A percentile compares a stretch with the other conserved stretches of the same genome.
phyloP scores from a whole-genome alignment of 2,888 invertebrate species.

The Harpalus rufipes region DNA sequence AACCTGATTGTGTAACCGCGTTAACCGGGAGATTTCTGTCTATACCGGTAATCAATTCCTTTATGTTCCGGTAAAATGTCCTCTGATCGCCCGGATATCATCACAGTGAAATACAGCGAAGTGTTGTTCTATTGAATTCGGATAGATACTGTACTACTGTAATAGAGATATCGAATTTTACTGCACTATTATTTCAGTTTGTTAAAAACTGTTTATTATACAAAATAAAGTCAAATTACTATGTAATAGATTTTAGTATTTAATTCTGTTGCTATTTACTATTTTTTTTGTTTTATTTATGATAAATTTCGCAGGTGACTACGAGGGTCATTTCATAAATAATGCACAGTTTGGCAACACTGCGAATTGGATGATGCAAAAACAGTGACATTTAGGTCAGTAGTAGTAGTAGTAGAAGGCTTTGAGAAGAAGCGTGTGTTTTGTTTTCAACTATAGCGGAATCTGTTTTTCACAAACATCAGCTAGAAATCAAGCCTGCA shows the following conservation, averaged over 20 bases:
- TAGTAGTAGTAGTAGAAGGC: no score
- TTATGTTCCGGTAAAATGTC: constrained; percentile 42
- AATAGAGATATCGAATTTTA: neutral
- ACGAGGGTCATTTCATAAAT: no score
- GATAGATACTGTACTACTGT: neutral
- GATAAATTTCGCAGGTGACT: no score
- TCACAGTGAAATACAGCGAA: constrained; percentile 4
- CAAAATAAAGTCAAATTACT: neutral
- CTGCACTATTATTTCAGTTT: neutral
- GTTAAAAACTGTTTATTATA: neutral
- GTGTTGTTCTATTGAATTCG: constrained; percentile 16
- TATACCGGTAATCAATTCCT: constrained; percentile 47
- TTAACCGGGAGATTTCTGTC: constrained; percentile 39
- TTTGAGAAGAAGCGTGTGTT: no score
- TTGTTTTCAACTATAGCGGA: no score
- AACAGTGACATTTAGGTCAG: no score
- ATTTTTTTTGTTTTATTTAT: no score
- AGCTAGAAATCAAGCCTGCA: no score
- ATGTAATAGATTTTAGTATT: neutral
- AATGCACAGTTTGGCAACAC: no score
- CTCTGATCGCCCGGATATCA: constrained; percentile 21
- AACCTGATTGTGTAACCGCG: constrained; percentile 34
- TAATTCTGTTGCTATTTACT: neutral
- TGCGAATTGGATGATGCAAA: no score
- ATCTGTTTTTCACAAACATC: no score